Base-by-base conservation (phyloP, 2,113 vertebrate species). In the Phrynocephalus versicolor region DNA sequence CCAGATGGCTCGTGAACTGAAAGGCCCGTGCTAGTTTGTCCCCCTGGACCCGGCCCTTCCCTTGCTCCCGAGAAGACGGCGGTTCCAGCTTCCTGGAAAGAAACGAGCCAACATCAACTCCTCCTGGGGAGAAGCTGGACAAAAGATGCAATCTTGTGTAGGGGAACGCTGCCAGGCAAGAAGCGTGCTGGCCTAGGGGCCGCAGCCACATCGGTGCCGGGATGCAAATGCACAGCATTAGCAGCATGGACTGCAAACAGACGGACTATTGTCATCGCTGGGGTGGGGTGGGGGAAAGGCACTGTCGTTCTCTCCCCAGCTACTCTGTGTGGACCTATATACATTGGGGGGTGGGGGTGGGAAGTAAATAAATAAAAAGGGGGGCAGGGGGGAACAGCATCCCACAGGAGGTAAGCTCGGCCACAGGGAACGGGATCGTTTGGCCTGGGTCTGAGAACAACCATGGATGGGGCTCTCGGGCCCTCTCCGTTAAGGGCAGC, bases 1-100 rank as follows among this genome's bases (percentile, higher is more conserved):
- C 77, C 84, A 85, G 58, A 80, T 85, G 84, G 84, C 84, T 3
- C 77, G 84, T 1, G 84, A 85, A 39, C 23, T 85, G 39, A 80
- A 85, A 69, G 39, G 6, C 33, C n/a, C 69, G 1, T 85, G 84
- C 6, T 85, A 80, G 70, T n/a, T 57, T n/a, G n/a, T n/a, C n/a
- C n/a, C n/a, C n/a, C n/a, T n/a, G n/a, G n/a, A n/a, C n/a, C n/a
- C n/a, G n/a, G n/a, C n/a, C n/a, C n/a, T n/a, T n/a, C n/a, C n/a
- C n/a, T n/a, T n/a, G n/a, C n/a, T n/a, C n/a, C n/a, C n/a, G n/a
- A n/a, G n/a, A n/a, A n/a, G n/a, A n/a, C n/a, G n/a, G n/a, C n/a
- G n/a, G n/a, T n/a, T n/a, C n/a, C n/a, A n/a, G n/a, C 3, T 10
- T 18, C 10, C 13, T 15, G 67, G 84, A 72, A 79, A 60, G 67